Evolutionary conservation across 2,797 vertebrate species (phyloP).

Genomic region (Phoxinus dragarum): DNA sequence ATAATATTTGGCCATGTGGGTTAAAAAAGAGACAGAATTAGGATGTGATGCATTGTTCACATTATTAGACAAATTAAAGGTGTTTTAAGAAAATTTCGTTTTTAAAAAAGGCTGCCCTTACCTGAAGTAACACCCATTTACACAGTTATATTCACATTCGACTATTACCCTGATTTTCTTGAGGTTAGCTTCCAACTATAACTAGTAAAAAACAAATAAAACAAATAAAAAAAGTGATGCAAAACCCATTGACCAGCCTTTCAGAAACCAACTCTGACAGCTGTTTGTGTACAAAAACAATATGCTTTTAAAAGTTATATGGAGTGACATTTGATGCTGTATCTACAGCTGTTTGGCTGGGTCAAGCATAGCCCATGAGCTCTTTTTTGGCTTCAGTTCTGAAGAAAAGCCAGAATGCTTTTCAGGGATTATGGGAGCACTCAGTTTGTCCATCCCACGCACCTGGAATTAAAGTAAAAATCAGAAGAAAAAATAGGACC

Average conservation of each 20-base stretch:
- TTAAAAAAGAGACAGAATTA: background rate
- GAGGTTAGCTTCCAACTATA: background rate
- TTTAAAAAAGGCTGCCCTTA: background rate
- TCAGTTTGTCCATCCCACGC: constrained; percentile 15
- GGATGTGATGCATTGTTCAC: background rate
- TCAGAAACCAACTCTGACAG: background rate
- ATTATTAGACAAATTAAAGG: background rate
- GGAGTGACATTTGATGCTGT: background rate
- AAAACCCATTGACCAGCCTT: background rate
- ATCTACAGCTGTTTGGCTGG: constrained; percentile 18
- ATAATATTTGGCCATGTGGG: background rate
- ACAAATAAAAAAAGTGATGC: background rate
- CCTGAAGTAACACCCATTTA: background rate
- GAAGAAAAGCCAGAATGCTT: constrained; percentile 14
- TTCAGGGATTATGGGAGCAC: constrained; percentile 31
- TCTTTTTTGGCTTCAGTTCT: constrained; percentile 14
- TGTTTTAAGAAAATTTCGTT: background rate
- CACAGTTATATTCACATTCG: background rate
- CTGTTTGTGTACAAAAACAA: constrained; percentile 2
- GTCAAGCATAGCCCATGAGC: background rate
- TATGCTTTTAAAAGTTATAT: background rate
- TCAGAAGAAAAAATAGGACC: background rate
- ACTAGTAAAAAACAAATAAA: background rate
- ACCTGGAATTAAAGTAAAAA: constrained; percentile 20
- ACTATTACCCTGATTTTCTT: background rate